Percentiles rank a stretch among this genome's conserved stretches.
Evolutionary conservation across 2,113 vertebrate species (phyloP).

Genomic region (Gorilla gorilla): DNA sequence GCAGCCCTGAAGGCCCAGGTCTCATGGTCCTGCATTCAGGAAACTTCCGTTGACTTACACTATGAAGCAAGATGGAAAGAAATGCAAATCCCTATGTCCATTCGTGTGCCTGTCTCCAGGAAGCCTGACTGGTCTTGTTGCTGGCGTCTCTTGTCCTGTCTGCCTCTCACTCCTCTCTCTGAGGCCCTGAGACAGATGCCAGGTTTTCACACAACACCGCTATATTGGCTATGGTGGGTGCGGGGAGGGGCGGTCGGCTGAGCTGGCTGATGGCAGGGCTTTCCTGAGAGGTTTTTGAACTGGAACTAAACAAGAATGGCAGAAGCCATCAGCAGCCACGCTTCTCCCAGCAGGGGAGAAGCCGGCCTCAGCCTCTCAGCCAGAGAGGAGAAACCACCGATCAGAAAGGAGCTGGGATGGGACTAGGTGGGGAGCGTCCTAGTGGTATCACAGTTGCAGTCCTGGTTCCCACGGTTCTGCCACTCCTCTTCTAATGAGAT

Average conservation of each 20-base stretch:
- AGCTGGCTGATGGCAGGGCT: background rate
- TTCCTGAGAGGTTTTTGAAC: too few species aligned
- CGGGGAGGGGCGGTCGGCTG: fast-evolving
- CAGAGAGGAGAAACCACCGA: background rate
- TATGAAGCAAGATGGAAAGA: background rate
- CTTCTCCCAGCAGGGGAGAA: fast-evolving
- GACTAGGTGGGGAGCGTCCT: too few species aligned
- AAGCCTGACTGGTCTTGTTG: background rate
- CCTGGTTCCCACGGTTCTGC: background rate
- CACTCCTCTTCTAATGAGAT: background rate
- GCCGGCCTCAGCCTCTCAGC: fast-evolving
- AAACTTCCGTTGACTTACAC: fast-evolving
- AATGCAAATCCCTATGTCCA: fast-evolving
- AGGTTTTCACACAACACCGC: background rate
- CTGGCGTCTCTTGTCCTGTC: background rate
- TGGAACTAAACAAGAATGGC: too few species aligned
- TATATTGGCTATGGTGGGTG: background rate
- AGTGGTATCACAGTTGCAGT: background rate
- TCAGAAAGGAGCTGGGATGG: background rate
- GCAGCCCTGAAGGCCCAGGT: background rate
- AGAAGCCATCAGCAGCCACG: fast-evolving
- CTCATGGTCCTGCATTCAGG: background rate
- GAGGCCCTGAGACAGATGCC: background rate
- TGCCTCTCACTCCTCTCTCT: background rate
- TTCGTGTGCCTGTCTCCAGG: fast-evolving